phyloP scores from a whole-genome alignment of 1,140 invertebrate genomes.

The Eubasilissa regina region DNA sequence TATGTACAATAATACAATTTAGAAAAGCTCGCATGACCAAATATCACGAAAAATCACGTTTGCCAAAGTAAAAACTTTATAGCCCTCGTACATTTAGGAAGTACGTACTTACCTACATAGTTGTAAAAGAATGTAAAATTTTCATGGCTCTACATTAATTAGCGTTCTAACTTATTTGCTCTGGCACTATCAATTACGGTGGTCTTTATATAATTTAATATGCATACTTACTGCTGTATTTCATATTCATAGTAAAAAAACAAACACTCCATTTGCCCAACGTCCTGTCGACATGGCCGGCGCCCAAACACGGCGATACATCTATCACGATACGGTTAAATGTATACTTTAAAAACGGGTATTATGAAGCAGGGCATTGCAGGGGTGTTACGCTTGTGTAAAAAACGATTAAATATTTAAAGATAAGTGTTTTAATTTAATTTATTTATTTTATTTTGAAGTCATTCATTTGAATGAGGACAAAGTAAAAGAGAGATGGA shows the following conservation, averaged over 20 bases:
- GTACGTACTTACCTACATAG: neutral
- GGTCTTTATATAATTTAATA: conserved; percentile 33
- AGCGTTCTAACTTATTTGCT: conserved; percentile 24
- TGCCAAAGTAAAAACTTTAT: neutral
- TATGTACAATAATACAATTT: conserved; percentile 3
- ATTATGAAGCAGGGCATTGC: neutral
- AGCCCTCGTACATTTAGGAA: neutral
- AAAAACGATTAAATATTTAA: no score
- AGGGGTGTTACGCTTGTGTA: conserved; percentile 3
- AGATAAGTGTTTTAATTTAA: no score
- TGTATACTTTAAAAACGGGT: conserved; percentile 39
- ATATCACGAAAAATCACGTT: conserved; percentile 19
- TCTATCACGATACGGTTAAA: conserved; percentile 49
- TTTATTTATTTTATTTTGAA: no score
- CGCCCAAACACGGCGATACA: conserved; percentile 47
- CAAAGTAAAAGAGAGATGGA: no score
- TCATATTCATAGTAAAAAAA: conserved; percentile 42
- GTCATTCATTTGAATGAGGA: no score
- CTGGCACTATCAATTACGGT: conserved; percentile 14
- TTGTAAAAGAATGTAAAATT: conserved; percentile 22
- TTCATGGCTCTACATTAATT: conserved; percentile 27
- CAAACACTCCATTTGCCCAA: conserved; percentile 50
- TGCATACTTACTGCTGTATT: conserved; percentile 43
- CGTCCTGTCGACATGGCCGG: conserved; percentile 46
- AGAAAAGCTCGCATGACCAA: conserved; percentile 22